A percentile compares a stretch with the other conserved stretches of the same genome.
Evolutionary conservation across 2,888 invertebrate genomes (phyloP).

Genomic region (Furcula furcula): DNA sequence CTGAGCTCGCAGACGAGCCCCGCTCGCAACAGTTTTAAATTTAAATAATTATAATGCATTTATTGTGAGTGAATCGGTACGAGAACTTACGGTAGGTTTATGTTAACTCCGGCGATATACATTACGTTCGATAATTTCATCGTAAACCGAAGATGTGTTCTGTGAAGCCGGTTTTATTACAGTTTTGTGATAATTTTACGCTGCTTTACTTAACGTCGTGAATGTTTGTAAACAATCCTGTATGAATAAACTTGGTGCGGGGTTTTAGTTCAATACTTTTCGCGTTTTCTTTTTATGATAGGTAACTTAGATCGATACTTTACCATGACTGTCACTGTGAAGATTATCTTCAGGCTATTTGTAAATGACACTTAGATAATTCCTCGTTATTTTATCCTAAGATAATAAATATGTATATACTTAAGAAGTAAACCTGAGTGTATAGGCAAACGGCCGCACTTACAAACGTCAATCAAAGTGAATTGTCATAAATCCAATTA

Average conservation of each 20-base stretch:
- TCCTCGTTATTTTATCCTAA: no score
- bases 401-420: no score
- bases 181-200: conserved; percentile 3
- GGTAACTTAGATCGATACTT: no score
- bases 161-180: conserved; percentile 13
- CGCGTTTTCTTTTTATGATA: neutral
- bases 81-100: conserved; percentile 17
- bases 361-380: no score
- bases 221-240: conserved; percentile 1
- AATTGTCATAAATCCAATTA: no score
- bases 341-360: no score
- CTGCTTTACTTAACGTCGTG: neutral
- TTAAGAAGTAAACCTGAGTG: no score
- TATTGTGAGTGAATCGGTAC: conserved; percentile 32
- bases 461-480: no score
- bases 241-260: neutral
- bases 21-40: conserved; percentile 46
- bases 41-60: conserved; percentile 49
- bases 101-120: conserved; percentile 27
- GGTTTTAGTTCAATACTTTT: neutral
- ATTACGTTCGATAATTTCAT: conserved; percentile 28
- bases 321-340: no score
- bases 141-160: conserved; percentile 26
- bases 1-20: conserved; percentile 29
- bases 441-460: no score